Conservation (phyloP, 2,888 invertebrate species). For the Cosmia pyralina region DNA sequence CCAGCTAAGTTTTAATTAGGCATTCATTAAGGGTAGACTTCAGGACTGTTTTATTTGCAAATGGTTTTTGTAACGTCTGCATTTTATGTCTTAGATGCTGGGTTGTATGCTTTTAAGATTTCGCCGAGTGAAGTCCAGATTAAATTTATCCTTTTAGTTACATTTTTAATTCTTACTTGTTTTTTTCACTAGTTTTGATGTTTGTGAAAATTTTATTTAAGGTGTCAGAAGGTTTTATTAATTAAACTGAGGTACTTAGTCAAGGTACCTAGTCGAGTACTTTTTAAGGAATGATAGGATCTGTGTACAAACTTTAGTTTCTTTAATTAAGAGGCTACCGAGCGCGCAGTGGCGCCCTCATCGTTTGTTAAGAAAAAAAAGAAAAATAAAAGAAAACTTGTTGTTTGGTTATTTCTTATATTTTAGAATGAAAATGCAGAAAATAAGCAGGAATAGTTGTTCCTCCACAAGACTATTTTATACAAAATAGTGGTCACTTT, state of each 20-base stretch:
- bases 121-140: conserved; percentile 28
- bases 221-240: background rate
- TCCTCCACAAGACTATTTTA: too few relatives aligned
- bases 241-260: background rate
- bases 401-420: too few relatives aligned
- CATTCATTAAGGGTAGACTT: conserved; percentile 75
- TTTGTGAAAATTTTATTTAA: background rate
- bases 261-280: background rate
- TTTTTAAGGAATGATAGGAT: background rate
- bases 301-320: background rate
- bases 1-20: conserved; percentile 80
- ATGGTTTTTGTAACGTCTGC: conserved; percentile 73
- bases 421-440: too few relatives aligned
- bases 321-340: background rate
- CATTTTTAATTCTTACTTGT: background rate
- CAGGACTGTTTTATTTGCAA: conserved; percentile 73
- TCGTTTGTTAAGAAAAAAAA: too few relatives aligned
- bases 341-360: too few relatives aligned
- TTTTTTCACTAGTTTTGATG: conserved; percentile 2
- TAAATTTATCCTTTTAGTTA: conserved; percentile 36
- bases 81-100: conserved; percentile 45
- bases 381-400: too few relatives aligned
- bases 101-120: conserved; percentile 43
- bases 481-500: too few relatives aligned
- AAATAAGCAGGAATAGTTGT: too few relatives aligned